phyloP scores from a whole-genome alignment of 2,113 vertebrate genomes.

The Rana temporaria region DNA sequence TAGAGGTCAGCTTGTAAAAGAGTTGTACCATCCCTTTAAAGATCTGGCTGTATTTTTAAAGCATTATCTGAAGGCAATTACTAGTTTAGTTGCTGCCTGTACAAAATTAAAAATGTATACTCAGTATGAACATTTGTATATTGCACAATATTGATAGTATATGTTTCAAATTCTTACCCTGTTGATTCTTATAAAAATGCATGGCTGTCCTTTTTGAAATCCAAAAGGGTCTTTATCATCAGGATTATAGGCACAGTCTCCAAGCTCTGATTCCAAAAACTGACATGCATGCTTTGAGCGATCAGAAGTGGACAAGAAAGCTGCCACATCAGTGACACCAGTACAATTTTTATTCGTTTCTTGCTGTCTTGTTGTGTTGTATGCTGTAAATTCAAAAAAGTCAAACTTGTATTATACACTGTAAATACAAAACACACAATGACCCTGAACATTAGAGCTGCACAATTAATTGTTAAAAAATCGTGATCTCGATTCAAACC shows the following conservation, averaged over 20 bases:
- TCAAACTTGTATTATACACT: neutral
- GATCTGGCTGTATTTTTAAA: no score
- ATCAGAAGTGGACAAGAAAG: constrained; percentile 78
- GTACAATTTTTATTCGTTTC: constrained; percentile 73
- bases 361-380: constrained; percentile 76
- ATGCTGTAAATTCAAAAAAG: constrained; percentile 68
- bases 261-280: constrained; percentile 81
- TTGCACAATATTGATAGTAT: no score
- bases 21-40: no score
- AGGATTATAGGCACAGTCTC: constrained; percentile 76
- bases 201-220: constrained; percentile 81
- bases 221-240: constrained; percentile 78
- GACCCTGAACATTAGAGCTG: no score
- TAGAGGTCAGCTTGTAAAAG: no score
- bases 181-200: constrained; percentile 91
- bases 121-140: no score
- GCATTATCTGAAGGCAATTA: no score
- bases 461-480: no score
- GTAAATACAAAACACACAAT: neutral
- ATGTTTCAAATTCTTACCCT: constrained; percentile 72
- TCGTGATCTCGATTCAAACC: no score
- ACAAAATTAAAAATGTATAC: no score
- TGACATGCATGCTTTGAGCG: constrained; percentile 85
- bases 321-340: constrained; percentile 48
- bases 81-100: no score